A percentile compares a stretch with the other conserved stretches of the same genome.
Conservation (phyloP, 1,140 invertebrate species). For the Drosophila equinoxialis region DNA sequence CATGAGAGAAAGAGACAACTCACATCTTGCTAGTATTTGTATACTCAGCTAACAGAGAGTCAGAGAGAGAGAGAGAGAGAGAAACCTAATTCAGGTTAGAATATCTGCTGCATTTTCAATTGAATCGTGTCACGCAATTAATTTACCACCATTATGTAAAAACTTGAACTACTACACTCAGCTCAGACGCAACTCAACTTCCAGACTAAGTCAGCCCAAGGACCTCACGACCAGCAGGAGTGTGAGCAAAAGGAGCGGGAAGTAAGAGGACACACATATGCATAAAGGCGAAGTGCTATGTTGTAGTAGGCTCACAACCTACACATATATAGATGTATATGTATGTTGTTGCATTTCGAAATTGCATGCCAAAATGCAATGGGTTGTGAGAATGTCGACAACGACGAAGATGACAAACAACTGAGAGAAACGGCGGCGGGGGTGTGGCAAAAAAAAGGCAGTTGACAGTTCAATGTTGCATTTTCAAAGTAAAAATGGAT, state of each 20-base stretch:
- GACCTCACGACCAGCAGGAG: background rate
- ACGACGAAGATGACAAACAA: background rate
- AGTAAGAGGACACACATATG: background rate
- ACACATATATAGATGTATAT: background rate
- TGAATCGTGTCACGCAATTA: slow-evolving; percentile 5
- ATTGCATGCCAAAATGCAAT: slow-evolving; percentile 74
- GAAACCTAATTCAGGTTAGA: too few relatives aligned
- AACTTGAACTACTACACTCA: slow-evolving; percentile 1
- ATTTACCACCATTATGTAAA: background rate
- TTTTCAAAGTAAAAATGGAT: slow-evolving; percentile 62
- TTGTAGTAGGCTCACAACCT: slow-evolving; percentile 27
- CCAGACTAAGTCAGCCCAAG: slow-evolving; percentile 12
- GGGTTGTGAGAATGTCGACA: slow-evolving; percentile 40
- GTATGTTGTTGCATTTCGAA: slow-evolving; percentile 61
- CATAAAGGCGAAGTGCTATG: background rate
- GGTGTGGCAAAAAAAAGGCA: slow-evolving; percentile 24
- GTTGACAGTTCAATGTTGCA: slow-evolving; percentile 80
- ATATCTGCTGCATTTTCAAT: background rate
- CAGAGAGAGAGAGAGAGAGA: too few relatives aligned
- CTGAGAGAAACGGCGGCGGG: background rate
- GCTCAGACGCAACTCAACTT: background rate
- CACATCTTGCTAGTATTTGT: too few relatives aligned
- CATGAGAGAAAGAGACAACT: too few relatives aligned
- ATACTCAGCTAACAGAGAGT: too few relatives aligned
- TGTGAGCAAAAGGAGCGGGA: background rate